A percentile compares a stretch with the other conserved stretches of the same genome.
These are phyloP conservation scores for Branchipolynoe longqiensis DNA, from an alignment of 2,888 invertebrate species.

Conservation along the genomic window DNA sequence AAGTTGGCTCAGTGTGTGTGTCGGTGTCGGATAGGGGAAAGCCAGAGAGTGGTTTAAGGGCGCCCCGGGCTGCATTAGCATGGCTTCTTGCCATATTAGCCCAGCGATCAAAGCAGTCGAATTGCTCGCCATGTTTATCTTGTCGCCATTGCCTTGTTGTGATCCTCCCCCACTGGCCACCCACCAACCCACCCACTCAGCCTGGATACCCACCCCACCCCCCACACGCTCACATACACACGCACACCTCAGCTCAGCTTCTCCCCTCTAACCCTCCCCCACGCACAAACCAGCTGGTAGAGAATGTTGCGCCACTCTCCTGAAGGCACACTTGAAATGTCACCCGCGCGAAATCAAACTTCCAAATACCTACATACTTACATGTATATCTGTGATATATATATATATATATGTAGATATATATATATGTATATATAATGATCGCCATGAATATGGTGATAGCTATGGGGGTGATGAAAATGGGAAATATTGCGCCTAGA, in stretches of 20 bases:
- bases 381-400: no score
- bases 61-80: constrained; percentile 23
- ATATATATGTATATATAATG: no score
- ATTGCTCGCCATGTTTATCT: constrained; percentile 25
- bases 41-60: no score
- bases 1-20: no score
- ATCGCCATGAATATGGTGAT: no score
- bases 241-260: background rate
- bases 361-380: constrained; percentile 5
- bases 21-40: no score
- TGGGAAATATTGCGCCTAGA: no score
- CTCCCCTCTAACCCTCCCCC: background rate
- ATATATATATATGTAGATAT: no score
- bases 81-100: constrained; percentile 46
- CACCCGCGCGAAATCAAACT: constrained; percentile 26
- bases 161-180: background rate
- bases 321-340: background rate
- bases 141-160: constrained; percentile 32
- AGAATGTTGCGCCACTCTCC: no score
- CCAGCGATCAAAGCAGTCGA: constrained; percentile 14
- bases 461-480: no score
- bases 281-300: no score
- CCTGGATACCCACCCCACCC: background rate
- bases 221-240: background rate
- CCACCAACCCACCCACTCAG: background rate